Conservation (phyloP, 2,888 invertebrate genomes). For the Apantesis nais region DNA sequence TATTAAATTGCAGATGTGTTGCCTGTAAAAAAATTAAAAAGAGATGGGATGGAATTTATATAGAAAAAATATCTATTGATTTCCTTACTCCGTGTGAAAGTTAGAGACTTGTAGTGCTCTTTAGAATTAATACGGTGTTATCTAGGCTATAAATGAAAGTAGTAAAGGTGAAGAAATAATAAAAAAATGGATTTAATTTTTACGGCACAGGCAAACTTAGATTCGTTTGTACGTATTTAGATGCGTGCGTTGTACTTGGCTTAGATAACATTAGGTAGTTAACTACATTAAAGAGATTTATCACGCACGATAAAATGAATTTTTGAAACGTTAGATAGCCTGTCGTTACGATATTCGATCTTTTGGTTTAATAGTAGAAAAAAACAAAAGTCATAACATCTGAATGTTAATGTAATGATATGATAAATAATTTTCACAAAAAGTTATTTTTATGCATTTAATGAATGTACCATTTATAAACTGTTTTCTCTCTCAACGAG, state of each 20-base stretch:
- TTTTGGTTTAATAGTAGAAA: too few species aligned
- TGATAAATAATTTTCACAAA: not conserved
- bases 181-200: not conserved
- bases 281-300: not conserved
- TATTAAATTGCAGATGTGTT: too few species aligned
- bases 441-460: slow-evolving; percentile 14
- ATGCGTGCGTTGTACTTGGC: not conserved
- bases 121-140: not conserved
- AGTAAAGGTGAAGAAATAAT: not conserved
- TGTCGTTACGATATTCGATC: not conserved
- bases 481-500: slow-evolving; percentile 39
- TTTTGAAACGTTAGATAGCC: not conserved
- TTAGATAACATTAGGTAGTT: not conserved
- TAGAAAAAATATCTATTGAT: not conserved
- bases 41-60: not conserved
- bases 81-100: not conserved
- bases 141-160: not conserved
- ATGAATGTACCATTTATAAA: slow-evolving; percentile 23
- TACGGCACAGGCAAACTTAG: not conserved
- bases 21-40: not conserved
- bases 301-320: not conserved
- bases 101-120: not conserved
- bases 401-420: not conserved
- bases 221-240: not conserved
- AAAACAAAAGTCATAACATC: not conserved